Conservation (phyloP, 2,888 invertebrate species). For the Phalangium opilio region DNA sequence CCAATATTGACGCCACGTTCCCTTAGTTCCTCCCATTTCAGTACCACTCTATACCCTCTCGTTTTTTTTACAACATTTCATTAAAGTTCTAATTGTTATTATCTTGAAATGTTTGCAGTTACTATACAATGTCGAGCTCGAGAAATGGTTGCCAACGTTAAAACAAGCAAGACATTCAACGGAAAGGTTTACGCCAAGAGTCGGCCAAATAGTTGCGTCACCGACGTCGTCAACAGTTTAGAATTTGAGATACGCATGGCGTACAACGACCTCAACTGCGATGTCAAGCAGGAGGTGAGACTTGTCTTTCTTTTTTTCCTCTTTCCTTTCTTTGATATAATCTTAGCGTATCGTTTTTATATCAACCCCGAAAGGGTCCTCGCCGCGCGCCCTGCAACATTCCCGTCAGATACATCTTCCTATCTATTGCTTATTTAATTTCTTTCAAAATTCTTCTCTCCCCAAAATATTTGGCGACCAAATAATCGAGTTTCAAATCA, state of each 20-base stretch:
- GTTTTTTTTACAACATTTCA: too few species aligned
- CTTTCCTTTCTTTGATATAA: background rate
- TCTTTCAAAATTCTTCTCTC: too few species aligned
- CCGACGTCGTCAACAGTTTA: constrained; percentile 68
- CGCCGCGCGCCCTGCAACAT: background rate
- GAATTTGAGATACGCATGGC: constrained; percentile 85
- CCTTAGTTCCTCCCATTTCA: too few species aligned
- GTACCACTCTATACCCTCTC: too few species aligned
- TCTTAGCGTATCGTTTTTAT: background rate
- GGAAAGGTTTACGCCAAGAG: constrained; percentile 91
- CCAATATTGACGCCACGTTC: too few species aligned
- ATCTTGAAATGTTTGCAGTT: constrained; percentile 31
- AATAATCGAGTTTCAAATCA: too few species aligned
- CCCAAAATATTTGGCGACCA: too few species aligned
- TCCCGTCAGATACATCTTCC: too few species aligned
- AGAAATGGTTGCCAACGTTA: constrained; percentile 82
- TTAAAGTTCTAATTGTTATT: too few species aligned
- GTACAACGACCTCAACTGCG: constrained; percentile 81
- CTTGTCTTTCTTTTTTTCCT: background rate
- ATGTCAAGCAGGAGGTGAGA: constrained; percentile 58
- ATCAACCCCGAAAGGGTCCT: background rate
- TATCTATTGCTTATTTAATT: too few species aligned
- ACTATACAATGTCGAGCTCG: constrained; percentile 74
- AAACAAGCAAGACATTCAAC: constrained; percentile 79
- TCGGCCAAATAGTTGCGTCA: constrained; percentile 79